phyloP scores from a whole-genome alignment of 1,140 invertebrate species.

The Ceratoteleas bidentatus region DNA sequence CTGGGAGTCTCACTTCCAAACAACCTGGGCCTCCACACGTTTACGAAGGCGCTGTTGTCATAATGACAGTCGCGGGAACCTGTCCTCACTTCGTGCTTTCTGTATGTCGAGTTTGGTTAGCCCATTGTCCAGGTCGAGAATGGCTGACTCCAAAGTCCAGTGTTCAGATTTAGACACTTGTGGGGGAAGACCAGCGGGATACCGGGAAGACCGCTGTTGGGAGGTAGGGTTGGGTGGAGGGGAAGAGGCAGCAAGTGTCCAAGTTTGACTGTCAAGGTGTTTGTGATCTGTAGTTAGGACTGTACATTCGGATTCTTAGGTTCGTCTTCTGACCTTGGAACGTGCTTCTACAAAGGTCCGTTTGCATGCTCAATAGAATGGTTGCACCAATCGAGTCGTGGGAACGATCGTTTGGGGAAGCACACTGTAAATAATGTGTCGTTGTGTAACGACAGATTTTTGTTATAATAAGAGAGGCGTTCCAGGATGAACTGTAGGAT shows the following conservation, averaged over 20 bases:
- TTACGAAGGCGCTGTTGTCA: constrained; percentile 18
- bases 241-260: neutral
- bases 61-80: constrained; percentile 2
- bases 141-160: no score
- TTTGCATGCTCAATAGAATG: neutral
- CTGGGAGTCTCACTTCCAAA: no score
- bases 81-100: no score
- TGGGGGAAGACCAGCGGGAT: no score
- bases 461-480: constrained; percentile 26
- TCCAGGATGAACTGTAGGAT: constrained; percentile 19
- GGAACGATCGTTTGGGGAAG: constrained; percentile 9
- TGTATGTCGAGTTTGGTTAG: no score
- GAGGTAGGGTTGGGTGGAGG: no score
- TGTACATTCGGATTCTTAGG: constrained; percentile 31
- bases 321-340: constrained; percentile 10
- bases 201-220: no score
- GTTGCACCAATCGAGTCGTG: neutral
- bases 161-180: neutral
- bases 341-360: neutral
- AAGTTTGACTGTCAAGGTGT: constrained; percentile 31
- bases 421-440: constrained; percentile 52
- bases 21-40: no score
- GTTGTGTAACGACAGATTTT: constrained; percentile 26
- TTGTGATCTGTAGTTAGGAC: constrained; percentile 51
- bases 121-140: no score